Evolutionary conservation across 2,113 vertebrate genomes (phyloP).

Genomic region (Neofelis nebulosa): DNA sequence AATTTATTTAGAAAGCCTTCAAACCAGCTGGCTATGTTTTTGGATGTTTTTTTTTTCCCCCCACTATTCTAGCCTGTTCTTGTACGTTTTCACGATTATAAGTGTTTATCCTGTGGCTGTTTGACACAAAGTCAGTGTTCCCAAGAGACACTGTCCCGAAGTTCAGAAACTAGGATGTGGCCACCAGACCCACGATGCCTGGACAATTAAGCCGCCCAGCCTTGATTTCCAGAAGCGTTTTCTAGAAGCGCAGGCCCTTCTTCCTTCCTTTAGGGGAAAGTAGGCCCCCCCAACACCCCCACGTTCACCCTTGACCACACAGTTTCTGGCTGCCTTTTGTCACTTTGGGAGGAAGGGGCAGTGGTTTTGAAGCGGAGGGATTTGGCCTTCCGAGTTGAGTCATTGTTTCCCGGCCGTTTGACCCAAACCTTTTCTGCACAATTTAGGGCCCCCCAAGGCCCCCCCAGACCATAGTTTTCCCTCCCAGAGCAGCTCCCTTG

Average conservation of each 20-base stretch:
- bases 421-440: not conserved
- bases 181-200: not conserved
- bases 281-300: not conserved
- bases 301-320: rapidly evolving
- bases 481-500: not conserved
- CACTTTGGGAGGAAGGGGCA: not conserved
- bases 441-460: not conserved
- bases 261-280: not conserved
- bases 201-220: not conserved
- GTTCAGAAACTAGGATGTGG: not conserved
- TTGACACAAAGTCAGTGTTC: not conserved
- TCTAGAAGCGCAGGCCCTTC: not conserved
- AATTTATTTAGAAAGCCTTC: conserved; percentile 28
- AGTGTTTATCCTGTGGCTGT: not conserved
- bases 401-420: not conserved
- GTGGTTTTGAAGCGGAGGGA: not conserved
- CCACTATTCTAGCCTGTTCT: not conserved
- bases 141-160: not conserved
- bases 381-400: not conserved
- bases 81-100: not conserved
- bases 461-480: not conserved
- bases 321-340: not conserved
- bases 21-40: not conserved
- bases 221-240: not conserved
- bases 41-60: not conserved